phyloP scores from a whole-genome alignment of 2,113 vertebrate genomes.

The Nerophis ophidion region DNA sequence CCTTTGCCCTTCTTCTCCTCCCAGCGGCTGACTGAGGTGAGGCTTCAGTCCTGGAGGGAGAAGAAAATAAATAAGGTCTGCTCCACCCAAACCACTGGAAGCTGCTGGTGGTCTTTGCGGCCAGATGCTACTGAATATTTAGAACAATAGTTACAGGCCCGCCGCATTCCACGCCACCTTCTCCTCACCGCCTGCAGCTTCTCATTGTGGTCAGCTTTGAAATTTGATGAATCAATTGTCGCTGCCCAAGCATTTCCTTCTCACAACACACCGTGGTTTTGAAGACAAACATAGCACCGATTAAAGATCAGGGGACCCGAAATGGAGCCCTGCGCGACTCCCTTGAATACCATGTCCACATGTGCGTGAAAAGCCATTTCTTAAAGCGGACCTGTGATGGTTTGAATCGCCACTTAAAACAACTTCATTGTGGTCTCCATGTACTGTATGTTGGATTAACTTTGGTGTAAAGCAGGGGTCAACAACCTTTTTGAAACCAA shows the following conservation, averaged over 20 bases:
- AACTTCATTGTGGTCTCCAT: too few species aligned
- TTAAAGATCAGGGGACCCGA: not conserved
- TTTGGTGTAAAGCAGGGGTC: too few species aligned
- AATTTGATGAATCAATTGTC: conserved; percentile 8
- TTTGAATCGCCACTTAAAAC: too few species aligned
- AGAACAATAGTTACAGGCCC: conserved; percentile 2
- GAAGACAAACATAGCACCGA: not conserved
- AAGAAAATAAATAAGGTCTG: too few species aligned
- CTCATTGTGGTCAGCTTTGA: not conserved
- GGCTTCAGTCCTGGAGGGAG: too few species aligned
- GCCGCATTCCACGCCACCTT: not conserved
- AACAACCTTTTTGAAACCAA: too few species aligned
- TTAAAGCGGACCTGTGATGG: not conserved
- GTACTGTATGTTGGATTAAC: too few species aligned
- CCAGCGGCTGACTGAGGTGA: too few species aligned
- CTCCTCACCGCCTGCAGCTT: not conserved
- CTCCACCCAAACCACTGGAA: conserved; percentile 1
- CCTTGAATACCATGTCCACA: not conserved
- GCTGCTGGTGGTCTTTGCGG: conserved; percentile 1
- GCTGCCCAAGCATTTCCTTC: not conserved
- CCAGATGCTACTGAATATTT: not conserved
- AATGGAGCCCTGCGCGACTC: not conserved
- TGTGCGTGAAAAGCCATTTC: not conserved
- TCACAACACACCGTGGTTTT: not conserved
- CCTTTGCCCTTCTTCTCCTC: too few species aligned